Conservation (phyloP, 2,888 invertebrate species). For the Adineta ricciae region DNA sequence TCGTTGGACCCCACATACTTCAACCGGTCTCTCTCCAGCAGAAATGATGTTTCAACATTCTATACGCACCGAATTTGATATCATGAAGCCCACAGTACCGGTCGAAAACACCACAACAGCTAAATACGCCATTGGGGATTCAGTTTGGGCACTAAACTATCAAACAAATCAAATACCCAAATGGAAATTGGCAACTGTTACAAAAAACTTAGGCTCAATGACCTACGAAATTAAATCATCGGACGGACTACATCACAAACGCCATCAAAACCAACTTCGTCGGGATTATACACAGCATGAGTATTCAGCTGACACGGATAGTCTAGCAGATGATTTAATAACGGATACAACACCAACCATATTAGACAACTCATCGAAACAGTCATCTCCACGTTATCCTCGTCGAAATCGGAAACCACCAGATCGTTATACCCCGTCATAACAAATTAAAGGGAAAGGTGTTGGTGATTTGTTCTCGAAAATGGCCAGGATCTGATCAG, state of each 20-base stretch:
- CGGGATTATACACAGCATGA: not conserved
- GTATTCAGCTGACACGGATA: not conserved
- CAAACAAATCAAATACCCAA: too few species aligned
- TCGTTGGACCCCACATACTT: not conserved
- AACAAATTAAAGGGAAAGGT: not conserved
- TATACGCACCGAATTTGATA: not conserved
- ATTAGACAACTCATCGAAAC: not conserved
- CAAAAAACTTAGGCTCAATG: too few species aligned
- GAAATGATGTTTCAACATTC: not conserved
- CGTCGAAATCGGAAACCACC: not conserved
- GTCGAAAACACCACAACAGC: not conserved
- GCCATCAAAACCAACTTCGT: not conserved
- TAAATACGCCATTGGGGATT: too few species aligned
- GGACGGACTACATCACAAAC: too few species aligned
- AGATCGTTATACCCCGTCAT: not conserved
- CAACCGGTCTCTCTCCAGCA: not conserved
- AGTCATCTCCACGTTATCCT: not conserved
- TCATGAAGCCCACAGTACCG: too few species aligned
- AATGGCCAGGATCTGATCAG: too few species aligned
- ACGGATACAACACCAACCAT: too few species aligned
- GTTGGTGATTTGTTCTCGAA: too few species aligned
- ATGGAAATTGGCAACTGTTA: too few species aligned
- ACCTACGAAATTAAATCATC: too few species aligned
- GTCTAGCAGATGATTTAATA: not conserved
- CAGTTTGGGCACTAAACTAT: too few species aligned